phyloP scores from a whole-genome alignment of 2,797 vertebrate genomes.

The Gouania willdenowi region DNA sequence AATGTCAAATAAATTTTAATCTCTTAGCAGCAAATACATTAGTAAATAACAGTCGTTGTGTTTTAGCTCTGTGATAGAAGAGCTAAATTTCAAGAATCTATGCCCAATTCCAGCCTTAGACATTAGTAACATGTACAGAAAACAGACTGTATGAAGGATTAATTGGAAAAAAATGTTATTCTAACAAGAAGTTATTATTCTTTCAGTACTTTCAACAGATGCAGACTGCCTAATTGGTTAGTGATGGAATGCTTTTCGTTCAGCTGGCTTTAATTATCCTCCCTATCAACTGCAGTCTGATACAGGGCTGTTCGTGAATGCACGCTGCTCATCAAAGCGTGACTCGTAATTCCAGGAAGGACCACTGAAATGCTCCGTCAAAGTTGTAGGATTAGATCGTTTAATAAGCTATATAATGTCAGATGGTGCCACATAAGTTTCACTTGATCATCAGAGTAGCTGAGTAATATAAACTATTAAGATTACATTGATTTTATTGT shows the following conservation, averaged over 20 bases:
- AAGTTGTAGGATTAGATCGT: constrained; percentile 1
- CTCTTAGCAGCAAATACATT: too few relatives aligned
- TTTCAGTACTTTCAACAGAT: constrained; percentile 2
- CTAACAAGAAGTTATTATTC: constrained; percentile 9
- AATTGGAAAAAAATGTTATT: constrained; percentile 17
- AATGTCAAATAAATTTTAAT: too few relatives aligned
- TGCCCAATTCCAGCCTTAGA: too few relatives aligned
- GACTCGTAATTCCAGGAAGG: constrained; percentile 24
- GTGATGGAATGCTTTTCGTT: constrained; percentile 3
- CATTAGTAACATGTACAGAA: too few relatives aligned
- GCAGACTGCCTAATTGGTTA: background rate
- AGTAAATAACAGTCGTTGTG: too few relatives aligned
- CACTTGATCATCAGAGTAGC: background rate
- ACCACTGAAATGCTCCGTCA: constrained; percentile 1
- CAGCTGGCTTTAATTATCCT: constrained; percentile 15
- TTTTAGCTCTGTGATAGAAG: too few relatives aligned
- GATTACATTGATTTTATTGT: background rate
- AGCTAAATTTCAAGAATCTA: too few relatives aligned
- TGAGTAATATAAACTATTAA: background rate
- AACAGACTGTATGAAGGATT: too few relatives aligned
- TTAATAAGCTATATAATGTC: background rate
- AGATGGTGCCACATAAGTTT: background rate
- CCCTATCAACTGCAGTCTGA: constrained; percentile 5
- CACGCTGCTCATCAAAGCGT: constrained; percentile 38
- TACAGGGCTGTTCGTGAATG: constrained; percentile 10